Evolutionary conservation across 1,140 invertebrate species (phyloP), one percentile per base, ranked within the genome.

Genomic region (Formica selysi): DNA sequence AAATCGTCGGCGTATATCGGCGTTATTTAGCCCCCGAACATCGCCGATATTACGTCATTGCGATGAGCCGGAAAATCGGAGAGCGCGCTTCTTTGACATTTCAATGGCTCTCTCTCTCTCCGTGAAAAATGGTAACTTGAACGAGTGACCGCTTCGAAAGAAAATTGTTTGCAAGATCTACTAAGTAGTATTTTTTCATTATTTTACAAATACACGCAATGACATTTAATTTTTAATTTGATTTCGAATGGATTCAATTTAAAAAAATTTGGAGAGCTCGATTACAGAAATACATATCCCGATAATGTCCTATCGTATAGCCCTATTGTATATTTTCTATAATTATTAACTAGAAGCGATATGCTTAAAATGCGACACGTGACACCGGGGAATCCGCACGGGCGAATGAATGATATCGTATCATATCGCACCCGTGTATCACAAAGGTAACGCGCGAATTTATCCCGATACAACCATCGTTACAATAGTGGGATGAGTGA

Each of bases 391-490:
- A 73, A 74, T 61, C 26, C 54, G 22, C 54, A 13, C 38, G 67
- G 51, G 32, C 51, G 54, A 71, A 22, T 59, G 57, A 61, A 61
- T 62, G 79, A 62, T 71, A 81, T 71, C 79, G 22, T 41, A 32
- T 32, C 68, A 54, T 36, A 41, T 59, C 48, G 48, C 48, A 13
- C 16, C 48, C 13, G 48, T 61, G 67, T 73, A 19, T 44, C 73
- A 48, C 68, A 74, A 83, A 83, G 68, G 68, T 59, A 81, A 81
- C 79, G 68, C 26, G 68, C 38, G 29, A 73, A 74, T 83, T 83
- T 73, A 62, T 51, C 41, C 38, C 68, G 79, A 41, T 74, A 74
- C n/a, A 57, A 13, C 7, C 22, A 6, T 51, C n/a, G 79, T 16
- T 48, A 32, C 54, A n/a, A 29, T 22, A 48, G 5, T 13, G 62